Base-by-base conservation (phyloP, 1,140 invertebrate genomes). In the Aplysia californica region DNA sequence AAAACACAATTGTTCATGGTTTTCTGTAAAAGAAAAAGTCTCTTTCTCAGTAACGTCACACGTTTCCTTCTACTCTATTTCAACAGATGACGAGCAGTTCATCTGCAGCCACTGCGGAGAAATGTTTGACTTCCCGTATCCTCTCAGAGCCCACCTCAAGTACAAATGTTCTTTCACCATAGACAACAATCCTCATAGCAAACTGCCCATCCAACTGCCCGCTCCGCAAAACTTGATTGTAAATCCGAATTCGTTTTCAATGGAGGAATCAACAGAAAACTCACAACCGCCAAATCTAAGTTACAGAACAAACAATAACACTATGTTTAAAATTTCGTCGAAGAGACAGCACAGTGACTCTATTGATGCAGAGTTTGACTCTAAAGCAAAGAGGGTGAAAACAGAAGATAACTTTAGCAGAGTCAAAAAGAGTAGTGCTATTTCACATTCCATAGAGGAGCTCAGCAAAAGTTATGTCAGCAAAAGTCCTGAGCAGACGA, bases 121-220 rank as follows among this genome's bases (percentile, higher is more conserved):
- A 71, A 81, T 76, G n/a, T 89, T 87, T 70, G 81, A 84, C 20
- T 85, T 84, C 44, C 81, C 83, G 1, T 86, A 82, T 79, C 79
- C 84, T 23, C 67, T 88, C n/a, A 81, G 85, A 58, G 87, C 88
- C 10, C 88, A 89, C 76, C 75, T 85, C 55, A 81, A 85, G 50
- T 89, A 88, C 75, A 84, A 84, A 71, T 89, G 88, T 74, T 75
- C 44, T 50, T 15, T 15, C 44, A 50, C n/a, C 44, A 50, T 50
- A 50, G 39, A 68, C 38, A 68, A 50, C 39, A n/a, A 15, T 4
- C 35, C 15, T 2, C 35, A 39, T n/a, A 38, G 4, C 65, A 68
- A 68, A 65, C 31, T 36, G 5, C 2, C 61, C 21, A 36, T 36
- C 3, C 2, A n/a, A n/a, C n/a, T n/a, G n/a, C n/a, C n/a, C n/a